Conservation (phyloP, 2,888 invertebrate species). For the Dasypogon diadema region DNA sequence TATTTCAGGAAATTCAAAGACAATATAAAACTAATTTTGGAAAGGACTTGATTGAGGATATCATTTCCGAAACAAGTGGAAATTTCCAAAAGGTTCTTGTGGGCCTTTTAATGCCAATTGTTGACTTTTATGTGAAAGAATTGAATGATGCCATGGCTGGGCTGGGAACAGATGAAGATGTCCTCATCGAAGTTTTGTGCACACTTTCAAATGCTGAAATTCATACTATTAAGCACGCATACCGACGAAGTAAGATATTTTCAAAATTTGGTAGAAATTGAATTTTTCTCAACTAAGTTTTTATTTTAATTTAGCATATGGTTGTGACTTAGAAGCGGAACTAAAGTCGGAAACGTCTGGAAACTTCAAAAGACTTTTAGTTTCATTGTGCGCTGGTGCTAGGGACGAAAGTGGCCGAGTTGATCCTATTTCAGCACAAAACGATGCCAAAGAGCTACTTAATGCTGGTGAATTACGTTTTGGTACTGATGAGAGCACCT, state of each 20-base stretch:
- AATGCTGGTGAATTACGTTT: slow-evolving; percentile 77
- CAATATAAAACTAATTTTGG: slow-evolving; percentile 68
- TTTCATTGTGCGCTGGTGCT: slow-evolving; percentile 82
- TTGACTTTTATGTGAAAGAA: slow-evolving; percentile 84
- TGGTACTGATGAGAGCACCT: slow-evolving; percentile 89
- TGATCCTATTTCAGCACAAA: slow-evolving; percentile 78
- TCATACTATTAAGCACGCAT: slow-evolving; percentile 81
- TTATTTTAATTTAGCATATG: slow-evolving; percentile 87
- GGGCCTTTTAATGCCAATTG: slow-evolving; percentile 86
- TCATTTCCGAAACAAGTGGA: slow-evolving; percentile 90
- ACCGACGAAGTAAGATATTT: slow-evolving; percentile 77
- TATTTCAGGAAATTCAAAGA: slow-evolving; percentile 64
- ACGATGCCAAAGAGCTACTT: slow-evolving; percentile 84
- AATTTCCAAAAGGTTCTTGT: slow-evolving; percentile 87
- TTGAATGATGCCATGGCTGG: slow-evolving; percentile 87
- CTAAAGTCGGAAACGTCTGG: slow-evolving; percentile 91
- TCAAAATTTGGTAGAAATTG: background rate
- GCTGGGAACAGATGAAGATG: slow-evolving; percentile 86
- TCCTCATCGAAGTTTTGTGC: slow-evolving; percentile 89
- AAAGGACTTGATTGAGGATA: slow-evolving; percentile 82
- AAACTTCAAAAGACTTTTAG: slow-evolving; percentile 88
- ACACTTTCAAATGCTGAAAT: slow-evolving; percentile 89
- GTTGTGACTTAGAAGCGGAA: slow-evolving; percentile 83
- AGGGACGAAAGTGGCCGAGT: slow-evolving; percentile 80
- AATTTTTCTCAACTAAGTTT: background rate